Base-by-base conservation (phyloP, 2,797 vertebrate species). In the Mormyrops boulengeri region DNA sequence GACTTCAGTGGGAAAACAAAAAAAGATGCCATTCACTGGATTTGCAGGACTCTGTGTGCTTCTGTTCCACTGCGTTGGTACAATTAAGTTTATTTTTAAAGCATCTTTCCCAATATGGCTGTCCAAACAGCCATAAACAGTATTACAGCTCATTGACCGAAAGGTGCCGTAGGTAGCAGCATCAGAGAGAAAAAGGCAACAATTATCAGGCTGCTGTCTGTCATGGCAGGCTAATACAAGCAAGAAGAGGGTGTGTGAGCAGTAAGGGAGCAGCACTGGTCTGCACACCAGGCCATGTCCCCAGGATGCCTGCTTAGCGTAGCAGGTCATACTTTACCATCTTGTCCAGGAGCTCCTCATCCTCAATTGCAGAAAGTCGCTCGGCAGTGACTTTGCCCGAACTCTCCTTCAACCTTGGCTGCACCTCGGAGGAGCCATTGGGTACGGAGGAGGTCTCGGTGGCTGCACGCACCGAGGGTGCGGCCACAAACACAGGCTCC, bases 321-420 rank as follows among this genome's bases (percentile, higher is more conserved):
- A 80, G 38, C 34, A 80, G 6, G 0, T 44, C 38, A 44, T 9
- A 9, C 12, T 44, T 44, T 96, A 99, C 98, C 99, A 99, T 99
- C 95, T 97, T 98, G 95, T 99, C 98, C 89, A 99, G 96, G 88
- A 97, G 92, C 17, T 97, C 96, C 90, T 99, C 98, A 2, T 99
- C 98, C 90, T 99, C 97, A 0, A 99, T 97, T 80, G 95, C 95
- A 85, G 93, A 96, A 92, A 99, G 95, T 91, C 98, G 96, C 88
- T 98, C 96, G 0, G 95, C 17, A 0, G 95, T 97, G 91, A 98
- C 91, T 7, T 96, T 96, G 91, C 93, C 94, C 0, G 90, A 90
- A 89, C 57, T 91, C 38, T 95, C 95, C 0, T 92, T 90, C 0
- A 93, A 92, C 92, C 93, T 96, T 84, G 89, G 87, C 53, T 92